Evolutionary conservation across 1,140 invertebrate species (phyloP).

Genomic region (Sinonovacula constricta): DNA sequence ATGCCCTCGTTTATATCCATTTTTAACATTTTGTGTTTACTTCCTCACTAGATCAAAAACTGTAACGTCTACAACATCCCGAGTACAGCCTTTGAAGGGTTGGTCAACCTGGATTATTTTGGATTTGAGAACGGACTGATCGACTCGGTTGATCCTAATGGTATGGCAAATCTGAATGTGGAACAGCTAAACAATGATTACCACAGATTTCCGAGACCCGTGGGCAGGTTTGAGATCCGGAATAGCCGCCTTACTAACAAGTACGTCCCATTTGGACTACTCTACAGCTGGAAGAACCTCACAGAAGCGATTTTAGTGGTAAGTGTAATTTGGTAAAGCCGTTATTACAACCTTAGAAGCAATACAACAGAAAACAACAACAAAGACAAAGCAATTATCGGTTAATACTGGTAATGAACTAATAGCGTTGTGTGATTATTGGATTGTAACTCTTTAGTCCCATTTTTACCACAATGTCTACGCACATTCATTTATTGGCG

Average conservation of each 20-base stretch:
- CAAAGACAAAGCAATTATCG: too few species aligned
- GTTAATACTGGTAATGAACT: too few species aligned
- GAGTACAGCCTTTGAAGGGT: not conserved
- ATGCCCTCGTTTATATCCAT: too few species aligned
- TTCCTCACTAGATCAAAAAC: constrained; percentile 23
- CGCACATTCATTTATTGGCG: too few species aligned
- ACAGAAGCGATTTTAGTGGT: constrained; percentile 16
- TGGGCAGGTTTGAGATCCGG: constrained; percentile 8
- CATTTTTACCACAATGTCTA: too few species aligned
- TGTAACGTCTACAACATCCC: constrained; percentile 10
- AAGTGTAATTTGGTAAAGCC: too few species aligned
- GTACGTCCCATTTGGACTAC: constrained; percentile 13
- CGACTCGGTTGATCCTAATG: constrained; percentile 20
- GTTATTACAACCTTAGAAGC: too few species aligned
- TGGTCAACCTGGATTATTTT: constrained; percentile 12
- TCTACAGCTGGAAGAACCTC: constrained; percentile 36
- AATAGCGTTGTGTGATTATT: too few species aligned
- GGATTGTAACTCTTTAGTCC: too few species aligned
- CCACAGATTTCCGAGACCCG: constrained; percentile 8
- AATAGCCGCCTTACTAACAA: constrained; percentile 3
- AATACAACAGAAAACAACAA: too few species aligned
- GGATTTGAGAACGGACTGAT: constrained; percentile 13
- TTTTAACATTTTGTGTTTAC: too few species aligned
- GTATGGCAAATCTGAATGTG: constrained; percentile 10
- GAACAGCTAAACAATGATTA: not conserved